Evolutionary conservation across 53 echinoderm and acorn worm genomes (phyloP), one percentile per base, ranked within the genome.

Genomic region (Apostichopus leukothele): DNA sequence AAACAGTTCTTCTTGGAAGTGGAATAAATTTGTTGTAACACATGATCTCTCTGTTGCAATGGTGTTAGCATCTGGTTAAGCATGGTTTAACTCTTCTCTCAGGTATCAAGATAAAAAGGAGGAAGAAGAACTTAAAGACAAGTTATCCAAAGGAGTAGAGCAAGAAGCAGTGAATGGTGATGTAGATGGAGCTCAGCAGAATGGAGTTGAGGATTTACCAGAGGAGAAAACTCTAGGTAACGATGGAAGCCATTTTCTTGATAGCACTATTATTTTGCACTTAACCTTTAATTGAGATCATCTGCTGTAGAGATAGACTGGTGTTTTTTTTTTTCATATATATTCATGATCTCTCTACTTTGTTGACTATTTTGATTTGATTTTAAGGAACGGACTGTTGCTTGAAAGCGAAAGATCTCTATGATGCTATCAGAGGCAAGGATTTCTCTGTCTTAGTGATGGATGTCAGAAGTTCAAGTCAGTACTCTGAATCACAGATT

Each of bases 401-500:
- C 10, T 81, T 96, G 61, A 89, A 81, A 21, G 74, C 95, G n/a
- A 87, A 52, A 53, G 91, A 92, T 79, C 89, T 96, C 52, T 96
- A 95, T 57, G 88, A 83, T 16, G 89, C 88, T 5, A 52, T 95
- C 9, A 18, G 89, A 53, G 87, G 73, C 22, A 63, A 83, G 6
- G 80, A 89, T 9, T 79, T 86, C 13, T 80, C 93, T 0, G 83
- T 94, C 53, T 78, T 99, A 25, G 76, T 99, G 74, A 92, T 99
- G 91, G 99, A 99, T 76, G 85, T 92, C 19, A 91, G 99, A 27
- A 73, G 93, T 51, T 78, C 54, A 50, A 94, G 94, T 68, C 90
- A 99, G 23, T 99, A 81, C 83, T 79, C 89, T 83, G 59, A 76
- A 18, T 99, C 99, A 11, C 95, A 91, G 78, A 94, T 99, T 27